A percentile compares a stretch with the other conserved stretches of the same genome.
These are phyloP conservation scores for Campylomormyrus tamandua DNA, from an alignment of 2,113 vertebrate genomes.

Conservation along the genomic window DNA sequence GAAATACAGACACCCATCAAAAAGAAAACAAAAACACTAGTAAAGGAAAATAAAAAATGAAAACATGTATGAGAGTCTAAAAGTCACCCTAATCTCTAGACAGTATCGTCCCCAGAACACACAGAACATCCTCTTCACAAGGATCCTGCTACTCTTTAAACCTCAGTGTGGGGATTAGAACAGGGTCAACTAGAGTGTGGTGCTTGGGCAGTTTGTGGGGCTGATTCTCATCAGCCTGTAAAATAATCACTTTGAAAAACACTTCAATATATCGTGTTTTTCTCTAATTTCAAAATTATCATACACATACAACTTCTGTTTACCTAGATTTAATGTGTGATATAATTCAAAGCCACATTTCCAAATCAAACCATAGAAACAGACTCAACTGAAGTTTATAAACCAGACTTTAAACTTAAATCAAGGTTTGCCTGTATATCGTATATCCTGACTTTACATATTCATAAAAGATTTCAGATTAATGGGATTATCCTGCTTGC, in stretches of 20 bases:
- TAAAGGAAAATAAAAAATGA: not conserved
- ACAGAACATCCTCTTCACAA: not conserved
- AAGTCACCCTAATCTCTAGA: not conserved
- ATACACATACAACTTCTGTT: not conserved
- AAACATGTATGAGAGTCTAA: not conserved
- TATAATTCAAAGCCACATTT: not conserved
- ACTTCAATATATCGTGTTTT: not conserved
- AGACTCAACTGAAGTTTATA: not conserved
- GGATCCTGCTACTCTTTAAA: not conserved
- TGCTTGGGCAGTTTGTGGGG: not conserved
- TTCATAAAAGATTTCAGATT: not conserved
- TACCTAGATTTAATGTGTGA: not conserved
- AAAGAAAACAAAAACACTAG: not conserved
- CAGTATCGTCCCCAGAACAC: not conserved
- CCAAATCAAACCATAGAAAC: not conserved
- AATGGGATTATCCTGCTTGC: not conserved
- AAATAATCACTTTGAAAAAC: not conserved
- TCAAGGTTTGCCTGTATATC: not conserved
- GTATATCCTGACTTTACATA: not conserved
- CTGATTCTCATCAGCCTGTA: not conserved
- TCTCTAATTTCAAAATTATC: not conserved
- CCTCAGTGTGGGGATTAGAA: not conserved
- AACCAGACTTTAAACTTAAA: not conserved
- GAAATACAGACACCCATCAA: not conserved
- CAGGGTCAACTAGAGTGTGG: not conserved